Percentiles rank a stretch among this genome's conserved stretches.
phyloP scores from a whole-genome alignment of 2,888 invertebrate genomes.

The Caenorhabditis afra region DNA sequence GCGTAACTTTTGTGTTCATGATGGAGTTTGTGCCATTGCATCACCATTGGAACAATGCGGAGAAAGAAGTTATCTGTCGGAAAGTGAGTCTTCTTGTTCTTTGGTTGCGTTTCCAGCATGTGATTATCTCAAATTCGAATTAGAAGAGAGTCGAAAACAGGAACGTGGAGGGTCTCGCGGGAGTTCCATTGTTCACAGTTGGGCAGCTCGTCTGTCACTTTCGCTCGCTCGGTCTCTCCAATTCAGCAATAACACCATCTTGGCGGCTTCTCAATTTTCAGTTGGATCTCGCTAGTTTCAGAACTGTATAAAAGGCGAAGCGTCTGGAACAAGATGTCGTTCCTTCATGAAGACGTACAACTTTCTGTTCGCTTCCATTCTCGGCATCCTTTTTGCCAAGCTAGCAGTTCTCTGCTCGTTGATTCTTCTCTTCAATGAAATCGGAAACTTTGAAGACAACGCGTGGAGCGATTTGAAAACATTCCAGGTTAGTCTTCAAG shows the following conservation, averaged over 20 bases:
- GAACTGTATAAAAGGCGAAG: background rate
- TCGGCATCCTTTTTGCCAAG: background rate
- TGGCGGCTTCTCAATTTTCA: no score
- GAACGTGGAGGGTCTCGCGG: no score
- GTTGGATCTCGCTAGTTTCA: background rate
- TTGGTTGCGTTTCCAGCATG: no score
- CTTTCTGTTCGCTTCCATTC: conserved; percentile 14
- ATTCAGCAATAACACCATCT: no score
- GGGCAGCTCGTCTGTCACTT: no score
- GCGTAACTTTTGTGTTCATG: background rate
- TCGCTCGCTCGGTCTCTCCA: no score
- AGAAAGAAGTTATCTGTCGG: no score
- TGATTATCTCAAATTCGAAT: background rate
- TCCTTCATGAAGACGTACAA: conserved; percentile 22
- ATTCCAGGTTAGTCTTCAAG: conserved; percentile 23
- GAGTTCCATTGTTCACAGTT: no score
- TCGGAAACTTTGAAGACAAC: conserved; percentile 29
- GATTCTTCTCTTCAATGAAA: conserved; percentile 16
- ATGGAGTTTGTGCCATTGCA: background rate
- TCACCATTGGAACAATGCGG: background rate
- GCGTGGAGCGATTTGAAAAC: conserved; percentile 28
- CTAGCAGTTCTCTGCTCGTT: conserved; percentile 1
- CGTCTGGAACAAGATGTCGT: background rate
- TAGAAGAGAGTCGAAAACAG: background rate
- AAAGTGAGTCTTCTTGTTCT: no score